Base-by-base conservation (phyloP, 2,113 vertebrate species). In the Irena cyanogastra region DNA sequence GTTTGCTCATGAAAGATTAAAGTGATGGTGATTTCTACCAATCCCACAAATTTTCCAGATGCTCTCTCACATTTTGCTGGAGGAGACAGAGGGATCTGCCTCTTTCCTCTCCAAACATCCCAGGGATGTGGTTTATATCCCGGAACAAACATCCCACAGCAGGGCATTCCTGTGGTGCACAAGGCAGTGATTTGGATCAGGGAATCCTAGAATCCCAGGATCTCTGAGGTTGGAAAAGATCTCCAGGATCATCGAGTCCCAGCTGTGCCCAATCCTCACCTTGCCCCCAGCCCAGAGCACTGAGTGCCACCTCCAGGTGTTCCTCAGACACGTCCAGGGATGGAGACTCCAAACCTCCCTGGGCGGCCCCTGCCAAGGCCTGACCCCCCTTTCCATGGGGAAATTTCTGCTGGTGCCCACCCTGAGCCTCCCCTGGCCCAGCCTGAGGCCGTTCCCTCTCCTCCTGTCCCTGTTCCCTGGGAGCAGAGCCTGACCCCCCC, bases 221-320 rank as follows among this genome's bases (percentile, higher is more conserved):
- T 57, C 33, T 45, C 23, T 72, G 13, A 24, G 5, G 7, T 39
- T 39, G 33, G 77, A 74, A 66, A 89, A 74, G 13, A 4, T 0
- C 28, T 75, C 28, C 39, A n/a, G 42, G 30, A 3, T 12, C 17
- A 47, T 3, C 0, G 0, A 60, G 9, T 45, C 45, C 23, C 3
- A 2, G 0, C 23, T n/a, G 10, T 59, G 11, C 3, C 33, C 0
- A 0, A 37, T 52, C 1, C 19, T 5, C 23, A 59, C 23, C 39
- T 3, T 30, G 28, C 66, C 44, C 28, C 57, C 57, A 47, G 26
- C 31, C 31, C 76, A 44, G 27, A 65, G 37, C 13, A 0, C 33
- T 15, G 7, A 74, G 60, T 59, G 60, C 2, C 60, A 37, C 13
- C 0, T 12, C 65, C 16, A 17, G 64, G 1, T 0, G 0, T 57